A percentile compares a stretch with the other conserved stretches of the same genome.
These are phyloP conservation scores for Hyposoter dolosus DNA, from an alignment of 2,888 invertebrate genomes.

Conservation along the genomic window DNA sequence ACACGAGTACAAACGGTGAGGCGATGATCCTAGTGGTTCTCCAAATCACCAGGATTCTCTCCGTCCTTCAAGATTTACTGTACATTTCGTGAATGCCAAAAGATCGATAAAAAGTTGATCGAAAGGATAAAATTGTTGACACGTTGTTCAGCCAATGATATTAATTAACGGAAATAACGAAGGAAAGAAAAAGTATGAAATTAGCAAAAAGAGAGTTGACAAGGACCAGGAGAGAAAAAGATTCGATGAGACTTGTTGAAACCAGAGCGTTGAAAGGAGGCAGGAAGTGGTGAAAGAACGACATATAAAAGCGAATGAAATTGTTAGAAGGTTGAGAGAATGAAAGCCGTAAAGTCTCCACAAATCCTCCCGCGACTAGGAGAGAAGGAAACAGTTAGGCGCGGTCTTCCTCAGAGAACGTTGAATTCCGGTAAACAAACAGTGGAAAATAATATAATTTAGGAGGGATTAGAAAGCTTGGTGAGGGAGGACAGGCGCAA, in stretches of 20 bases:
- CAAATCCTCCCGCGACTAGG: conserved; percentile 78
- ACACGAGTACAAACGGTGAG: conserved; percentile 38
- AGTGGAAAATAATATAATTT: conserved; percentile 85
- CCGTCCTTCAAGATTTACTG: conserved; percentile 67
- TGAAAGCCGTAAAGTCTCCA: conserved; percentile 84
- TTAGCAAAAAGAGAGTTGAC: background rate
- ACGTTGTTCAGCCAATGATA: too few relatives aligned
- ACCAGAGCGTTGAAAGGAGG: background rate
- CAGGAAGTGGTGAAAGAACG: conserved; percentile 32
- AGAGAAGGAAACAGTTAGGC: conserved; percentile 13
- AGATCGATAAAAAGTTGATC: too few relatives aligned
- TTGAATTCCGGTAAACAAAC: conserved; percentile 83
- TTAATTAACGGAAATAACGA: background rate
- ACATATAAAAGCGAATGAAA: conserved; percentile 54
- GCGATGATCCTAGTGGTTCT: conserved; percentile 36
- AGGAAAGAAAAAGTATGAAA: background rate
- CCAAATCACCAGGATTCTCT: conserved; percentile 32
- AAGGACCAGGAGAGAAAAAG: background rate
- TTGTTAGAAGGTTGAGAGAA: conserved; percentile 27
- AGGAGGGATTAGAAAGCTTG: conserved; percentile 82
- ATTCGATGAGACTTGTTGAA: background rate
- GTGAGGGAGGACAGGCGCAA: conserved; percentile 8
- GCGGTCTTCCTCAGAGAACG: conserved; percentile 68
- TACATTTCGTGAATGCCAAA: conserved; percentile 53
- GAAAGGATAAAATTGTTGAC: too few relatives aligned